Conservation (phyloP, 2,797 vertebrate genomes). For the Tapirus indicus region DNA sequence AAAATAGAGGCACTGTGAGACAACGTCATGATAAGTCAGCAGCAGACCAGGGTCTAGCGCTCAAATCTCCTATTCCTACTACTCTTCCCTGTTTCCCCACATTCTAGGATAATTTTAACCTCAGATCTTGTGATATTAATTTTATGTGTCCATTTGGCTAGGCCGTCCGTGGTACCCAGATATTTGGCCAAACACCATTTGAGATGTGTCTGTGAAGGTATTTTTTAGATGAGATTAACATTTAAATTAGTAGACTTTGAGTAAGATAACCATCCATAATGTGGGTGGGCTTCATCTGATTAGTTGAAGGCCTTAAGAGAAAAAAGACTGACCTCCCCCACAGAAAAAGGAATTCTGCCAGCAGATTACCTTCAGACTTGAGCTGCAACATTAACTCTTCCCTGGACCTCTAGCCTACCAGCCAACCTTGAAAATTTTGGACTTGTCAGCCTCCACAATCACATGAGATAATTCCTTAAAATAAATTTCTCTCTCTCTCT, state of each 20-base stretch:
- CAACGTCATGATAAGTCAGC: not conserved
- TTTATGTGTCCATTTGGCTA: not conserved
- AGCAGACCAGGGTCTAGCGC: not conserved
- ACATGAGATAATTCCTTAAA: not conserved
- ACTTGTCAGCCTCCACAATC: not conserved
- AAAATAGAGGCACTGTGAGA: not conserved
- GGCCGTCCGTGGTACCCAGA: not conserved
- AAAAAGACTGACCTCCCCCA: not conserved
- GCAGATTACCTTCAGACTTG: not conserved
- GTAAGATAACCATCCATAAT: not conserved
- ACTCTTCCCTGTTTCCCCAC: not conserved
- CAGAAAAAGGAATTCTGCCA: not conserved
- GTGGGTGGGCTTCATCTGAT: not conserved
- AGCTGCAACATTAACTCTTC: not conserved
- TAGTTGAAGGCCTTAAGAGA: not conserved
- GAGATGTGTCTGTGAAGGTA: not conserved
- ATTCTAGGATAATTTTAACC: not conserved
- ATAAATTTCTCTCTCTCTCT: not conserved
- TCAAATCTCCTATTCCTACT: not conserved
- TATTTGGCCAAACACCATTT: not conserved
- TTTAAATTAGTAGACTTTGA: not conserved
- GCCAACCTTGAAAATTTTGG: not conserved
- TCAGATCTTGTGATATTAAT: not conserved
- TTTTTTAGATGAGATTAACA: not conserved
- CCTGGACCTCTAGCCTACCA: not conserved